These are phyloP conservation scores for Tachysurus fulvidraco DNA, from an alignment of 2,113 vertebrate species.

Conservation along the genomic window DNA sequence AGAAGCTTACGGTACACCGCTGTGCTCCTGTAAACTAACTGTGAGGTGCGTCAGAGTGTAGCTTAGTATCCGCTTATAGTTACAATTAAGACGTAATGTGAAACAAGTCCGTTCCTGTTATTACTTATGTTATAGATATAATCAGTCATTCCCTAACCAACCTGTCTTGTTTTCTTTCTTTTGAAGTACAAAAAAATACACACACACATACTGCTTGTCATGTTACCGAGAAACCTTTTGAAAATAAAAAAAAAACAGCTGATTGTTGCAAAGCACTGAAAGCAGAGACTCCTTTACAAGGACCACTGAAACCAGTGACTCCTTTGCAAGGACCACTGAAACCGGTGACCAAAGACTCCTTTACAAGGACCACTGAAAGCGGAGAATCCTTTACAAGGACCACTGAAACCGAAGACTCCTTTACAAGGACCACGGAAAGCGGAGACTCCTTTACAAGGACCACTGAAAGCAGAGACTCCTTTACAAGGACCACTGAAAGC, in stretches of 20 bases:
- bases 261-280: background rate
- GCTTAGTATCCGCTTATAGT: slow-evolving; percentile 2
- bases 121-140: background rate
- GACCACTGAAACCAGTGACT: too few relatives aligned
- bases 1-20: background rate
- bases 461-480: too few relatives aligned
- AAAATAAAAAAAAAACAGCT: background rate
- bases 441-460: too few relatives aligned
- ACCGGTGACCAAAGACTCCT: too few relatives aligned
- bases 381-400: too few relatives aligned
- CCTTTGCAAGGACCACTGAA: too few relatives aligned
- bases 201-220: background rate
- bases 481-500: too few relatives aligned
- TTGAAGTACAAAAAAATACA: background rate
- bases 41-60: background rate
- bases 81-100: background rate
- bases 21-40: background rate
- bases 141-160: slow-evolving; percentile 5
- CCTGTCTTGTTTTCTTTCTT: background rate
- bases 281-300: background rate
- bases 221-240: background rate
- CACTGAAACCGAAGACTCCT: too few relatives aligned
- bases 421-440: too few relatives aligned
- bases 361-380: too few relatives aligned
- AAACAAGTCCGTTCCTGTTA: background rate